phyloP scores from a whole-genome alignment of 2,797 vertebrate species.

The Tokudaia tokunoshimensis region DNA sequence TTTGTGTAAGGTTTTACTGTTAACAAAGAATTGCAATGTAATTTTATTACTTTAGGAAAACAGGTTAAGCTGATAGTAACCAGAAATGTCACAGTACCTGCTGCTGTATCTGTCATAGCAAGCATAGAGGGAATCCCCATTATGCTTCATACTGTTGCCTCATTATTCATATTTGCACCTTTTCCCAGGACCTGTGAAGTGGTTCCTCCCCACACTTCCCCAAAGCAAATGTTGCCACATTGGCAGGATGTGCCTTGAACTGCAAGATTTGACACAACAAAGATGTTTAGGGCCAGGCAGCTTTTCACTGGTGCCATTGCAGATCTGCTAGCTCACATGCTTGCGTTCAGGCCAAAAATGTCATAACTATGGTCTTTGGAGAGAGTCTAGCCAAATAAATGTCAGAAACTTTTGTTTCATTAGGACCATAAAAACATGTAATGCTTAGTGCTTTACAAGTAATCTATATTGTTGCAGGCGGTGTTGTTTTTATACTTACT shows the following conservation, averaged over 20 bases:
- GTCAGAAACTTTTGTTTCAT: slow-evolving; percentile 77
- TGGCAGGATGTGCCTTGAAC: slow-evolving; percentile 77
- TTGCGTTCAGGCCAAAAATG: slow-evolving; percentile 82
- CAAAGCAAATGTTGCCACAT: slow-evolving; percentile 79
- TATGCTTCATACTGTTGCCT: slow-evolving; percentile 75
- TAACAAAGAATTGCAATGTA: slow-evolving; percentile 7
- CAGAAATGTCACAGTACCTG: slow-evolving; percentile 19
- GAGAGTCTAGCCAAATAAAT: slow-evolving; percentile 78
- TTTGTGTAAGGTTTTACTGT: slow-evolving; percentile 19
- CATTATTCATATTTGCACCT: slow-evolving; percentile 82
- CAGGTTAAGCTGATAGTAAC: slow-evolving; percentile 22
- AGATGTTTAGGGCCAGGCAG: slow-evolving; percentile 82
- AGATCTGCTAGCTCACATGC: slow-evolving; percentile 53
- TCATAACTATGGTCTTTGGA: slow-evolving; percentile 83
- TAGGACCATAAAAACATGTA: slow-evolving; percentile 78
- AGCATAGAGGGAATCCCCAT: slow-evolving; percentile 63
- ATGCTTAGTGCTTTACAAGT: slow-evolving; percentile 80
- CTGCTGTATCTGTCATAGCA: slow-evolving; percentile 46
- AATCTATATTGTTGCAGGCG: slow-evolving; percentile 88
- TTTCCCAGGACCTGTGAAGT: slow-evolving; percentile 77
- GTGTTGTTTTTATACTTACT: slow-evolving; percentile 86
- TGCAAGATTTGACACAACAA: slow-evolving; percentile 84
- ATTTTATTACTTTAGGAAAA: slow-evolving; percentile 54
- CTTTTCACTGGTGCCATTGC: slow-evolving; percentile 80
- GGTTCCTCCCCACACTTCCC: slow-evolving; percentile 70